Conservation (phyloP, 1,140 invertebrate species). For the Pantala flavescens region DNA sequence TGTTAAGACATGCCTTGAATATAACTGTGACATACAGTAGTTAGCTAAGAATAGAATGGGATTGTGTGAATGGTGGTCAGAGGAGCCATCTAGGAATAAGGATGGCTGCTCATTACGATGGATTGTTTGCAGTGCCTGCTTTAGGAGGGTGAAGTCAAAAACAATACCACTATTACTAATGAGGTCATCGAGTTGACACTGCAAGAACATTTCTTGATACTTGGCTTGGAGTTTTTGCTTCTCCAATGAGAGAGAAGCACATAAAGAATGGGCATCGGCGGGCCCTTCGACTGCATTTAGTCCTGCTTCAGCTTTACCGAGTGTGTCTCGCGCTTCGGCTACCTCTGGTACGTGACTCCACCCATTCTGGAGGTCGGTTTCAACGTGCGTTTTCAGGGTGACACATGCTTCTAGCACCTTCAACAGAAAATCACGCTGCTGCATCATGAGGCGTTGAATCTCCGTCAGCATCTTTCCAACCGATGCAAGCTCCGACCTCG, state of each 20-base stretch:
- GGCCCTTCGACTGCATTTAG: slow-evolving; percentile 45
- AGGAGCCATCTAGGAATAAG: slow-evolving; percentile 17
- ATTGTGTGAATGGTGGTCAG: slow-evolving; percentile 34
- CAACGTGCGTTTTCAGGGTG: slow-evolving; percentile 57
- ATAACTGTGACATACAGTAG: slow-evolving; percentile 61
- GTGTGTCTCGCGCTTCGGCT: slow-evolving; percentile 48
- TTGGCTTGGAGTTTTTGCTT: slow-evolving; percentile 52
- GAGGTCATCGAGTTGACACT: slow-evolving; percentile 58
- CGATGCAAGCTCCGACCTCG: slow-evolving; percentile 39
- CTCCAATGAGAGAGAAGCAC: slow-evolving; percentile 45
- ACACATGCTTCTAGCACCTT: slow-evolving; percentile 63
- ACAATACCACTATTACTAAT: slow-evolving; percentile 51
- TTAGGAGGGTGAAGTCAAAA: slow-evolving; percentile 52
- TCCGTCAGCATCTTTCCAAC: slow-evolving; percentile 44
- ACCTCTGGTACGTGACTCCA: slow-evolving; percentile 50
- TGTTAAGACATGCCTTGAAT: slow-evolving; percentile 50
- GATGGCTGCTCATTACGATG: slow-evolving; percentile 38
- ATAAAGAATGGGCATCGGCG: slow-evolving; percentile 43
- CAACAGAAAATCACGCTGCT: slow-evolving; percentile 56
- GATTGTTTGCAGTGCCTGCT: slow-evolving; percentile 50
- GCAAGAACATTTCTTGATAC: slow-evolving; percentile 59
- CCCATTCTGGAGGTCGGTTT: slow-evolving; percentile 56
- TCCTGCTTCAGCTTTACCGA: slow-evolving; percentile 47
- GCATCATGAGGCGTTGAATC: slow-evolving; percentile 49
- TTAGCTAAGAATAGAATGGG: slow-evolving; percentile 60